Evolutionary conservation across 1,140 invertebrate species (phyloP), one percentile per base, ranked within the genome.

Genomic region (Holcopasites calliopsidis): DNA sequence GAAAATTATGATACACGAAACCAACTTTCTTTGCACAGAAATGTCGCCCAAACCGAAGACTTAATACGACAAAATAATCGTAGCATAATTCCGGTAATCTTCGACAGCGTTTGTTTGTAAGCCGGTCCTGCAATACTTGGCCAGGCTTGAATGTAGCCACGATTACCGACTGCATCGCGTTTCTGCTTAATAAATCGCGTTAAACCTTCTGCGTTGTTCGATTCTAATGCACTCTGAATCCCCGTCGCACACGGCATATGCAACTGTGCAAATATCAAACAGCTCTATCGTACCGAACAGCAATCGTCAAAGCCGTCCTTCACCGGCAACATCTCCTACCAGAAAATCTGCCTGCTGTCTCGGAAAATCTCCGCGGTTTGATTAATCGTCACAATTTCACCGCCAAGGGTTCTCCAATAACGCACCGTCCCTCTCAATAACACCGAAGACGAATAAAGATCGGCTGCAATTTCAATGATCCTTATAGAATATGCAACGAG

Each of bases 161-260:
- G 50, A 73, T 73, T 65, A 65, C n/a, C n/a, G n/a, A n/a, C n/a
- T 28, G 18, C 28, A 1, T 23, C 40, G 18, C 28, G 6, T 8
- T 62, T 16, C 44, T 23, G 35, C 38, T 55, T 73, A 66, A 69
- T 55, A 55, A 55, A 66, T 44, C 40, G 23, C 13, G 38, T 73
- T 73, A 73, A 73, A 54, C 58, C 61, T 55, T 73, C 66, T 35
- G n/a, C 61, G 33, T 28, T 16, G 8, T 65, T 54, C 61, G 21
- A 66, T 21, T 47, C 61, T 66, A 66, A 73, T 73, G 38, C 61
- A 65, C 71, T 55, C 21, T 26, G 16, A 54, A 42, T 44, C n/a
- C 38, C 6, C 3, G 3, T 11, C 13, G 18, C 31, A 13, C 8
- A 1, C 18, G 8, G 16, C 35, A 35, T 52, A 38, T 40, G 52